A percentile compares a stretch with the other conserved stretches of the same genome.
Conservation (phyloP, 2,888 invertebrate species). For the Andrena chrysosceles region DNA sequence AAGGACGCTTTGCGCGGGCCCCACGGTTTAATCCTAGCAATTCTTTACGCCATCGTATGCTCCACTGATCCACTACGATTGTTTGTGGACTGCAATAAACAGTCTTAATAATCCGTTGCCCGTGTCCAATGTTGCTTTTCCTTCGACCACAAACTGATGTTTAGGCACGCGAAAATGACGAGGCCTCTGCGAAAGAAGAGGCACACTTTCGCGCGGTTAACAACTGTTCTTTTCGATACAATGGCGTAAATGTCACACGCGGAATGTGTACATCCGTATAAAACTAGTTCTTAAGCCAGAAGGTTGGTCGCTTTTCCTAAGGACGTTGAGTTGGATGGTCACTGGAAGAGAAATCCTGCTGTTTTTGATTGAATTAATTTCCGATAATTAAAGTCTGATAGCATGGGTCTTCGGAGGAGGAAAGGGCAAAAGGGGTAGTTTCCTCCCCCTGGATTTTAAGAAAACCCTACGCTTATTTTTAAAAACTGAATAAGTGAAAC, state of each 20-base stretch:
- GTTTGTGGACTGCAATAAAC: constrained; percentile 25
- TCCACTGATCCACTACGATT: constrained; percentile 58
- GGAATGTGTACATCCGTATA: not conserved
- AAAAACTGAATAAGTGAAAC: too few relatives aligned
- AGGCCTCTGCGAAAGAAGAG: constrained; percentile 8
- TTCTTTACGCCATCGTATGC: constrained; percentile 37
- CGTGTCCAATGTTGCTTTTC: constrained; percentile 20
- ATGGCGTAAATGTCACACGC: not conserved
- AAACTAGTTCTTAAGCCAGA: not conserved
- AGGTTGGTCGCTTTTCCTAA: not conserved
- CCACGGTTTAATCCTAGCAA: constrained; percentile 9
- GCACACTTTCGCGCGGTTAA: constrained; percentile 42
- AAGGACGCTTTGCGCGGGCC: not conserved
- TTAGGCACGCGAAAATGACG: constrained; percentile 16
- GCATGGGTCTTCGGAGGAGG: too few relatives aligned
- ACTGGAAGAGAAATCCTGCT: not conserved
- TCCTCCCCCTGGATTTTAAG: too few relatives aligned
- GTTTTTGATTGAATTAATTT: not conserved
- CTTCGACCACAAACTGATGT: not conserved
- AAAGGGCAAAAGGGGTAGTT: too few relatives aligned
- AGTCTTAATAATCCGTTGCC: constrained; percentile 31
- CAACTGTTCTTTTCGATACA: not conserved
- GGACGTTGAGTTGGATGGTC: not conserved
- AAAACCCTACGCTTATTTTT: too few relatives aligned
- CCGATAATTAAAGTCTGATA: not conserved